Percentiles rank a stretch among this genome's conserved stretches.
Evolutionary conservation across 2,797 vertebrate genomes (phyloP).

Genomic region (Onychomys arenicola): DNA sequence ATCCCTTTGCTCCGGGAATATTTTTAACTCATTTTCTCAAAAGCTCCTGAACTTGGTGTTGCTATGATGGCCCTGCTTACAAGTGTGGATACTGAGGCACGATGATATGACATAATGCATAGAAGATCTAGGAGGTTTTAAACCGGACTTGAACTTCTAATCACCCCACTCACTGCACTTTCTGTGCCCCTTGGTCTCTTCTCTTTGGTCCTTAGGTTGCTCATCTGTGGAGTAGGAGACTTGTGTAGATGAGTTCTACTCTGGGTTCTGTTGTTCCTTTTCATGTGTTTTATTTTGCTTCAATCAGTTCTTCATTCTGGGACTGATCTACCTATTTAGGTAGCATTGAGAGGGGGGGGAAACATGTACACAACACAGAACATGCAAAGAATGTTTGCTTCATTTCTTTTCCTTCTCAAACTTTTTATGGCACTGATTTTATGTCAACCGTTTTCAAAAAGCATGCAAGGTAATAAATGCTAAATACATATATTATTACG

Average conservation of each 20-base stretch:
- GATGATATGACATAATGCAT: background rate
- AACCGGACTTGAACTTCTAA: background rate
- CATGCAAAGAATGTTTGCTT: background rate
- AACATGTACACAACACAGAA: background rate
- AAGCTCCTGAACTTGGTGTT: background rate
- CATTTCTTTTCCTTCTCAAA: background rate
- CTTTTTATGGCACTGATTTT: background rate
- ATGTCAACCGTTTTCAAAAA: background rate
- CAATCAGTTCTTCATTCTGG: background rate
- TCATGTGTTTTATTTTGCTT: background rate
- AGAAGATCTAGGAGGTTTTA: background rate
- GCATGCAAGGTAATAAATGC: background rate
- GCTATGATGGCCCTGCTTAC: background rate
- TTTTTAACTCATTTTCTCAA: background rate
- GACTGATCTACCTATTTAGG: background rate
- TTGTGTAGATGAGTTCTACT: background rate
- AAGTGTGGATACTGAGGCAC: background rate
- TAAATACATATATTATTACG: background rate
- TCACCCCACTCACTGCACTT: no score
- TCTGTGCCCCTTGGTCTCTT: rapidly evolving
- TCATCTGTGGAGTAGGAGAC: background rate
- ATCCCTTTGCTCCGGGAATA: background rate
- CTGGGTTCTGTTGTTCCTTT: background rate
- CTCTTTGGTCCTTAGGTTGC: background rate
- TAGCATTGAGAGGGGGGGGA: background rate